These are phyloP conservation scores for Mythimna albipuncta DNA, from an alignment of 2,888 invertebrate genomes.

Conservation along the genomic window DNA sequence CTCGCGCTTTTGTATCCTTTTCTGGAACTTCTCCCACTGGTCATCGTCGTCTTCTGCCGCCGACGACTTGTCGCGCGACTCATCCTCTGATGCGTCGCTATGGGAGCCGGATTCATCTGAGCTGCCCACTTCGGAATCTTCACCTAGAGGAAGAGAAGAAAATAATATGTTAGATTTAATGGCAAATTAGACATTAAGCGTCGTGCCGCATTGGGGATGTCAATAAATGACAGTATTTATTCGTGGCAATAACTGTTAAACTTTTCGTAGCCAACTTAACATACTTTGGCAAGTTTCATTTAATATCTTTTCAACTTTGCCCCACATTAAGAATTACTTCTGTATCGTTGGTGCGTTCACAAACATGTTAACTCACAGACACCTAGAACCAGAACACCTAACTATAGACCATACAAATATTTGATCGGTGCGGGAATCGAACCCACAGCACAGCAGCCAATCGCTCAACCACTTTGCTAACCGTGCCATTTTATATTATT, in stretches of 20 bases:
- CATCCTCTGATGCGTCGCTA: conserved; percentile 88
- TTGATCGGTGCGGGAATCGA: no score
- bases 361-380: no score
- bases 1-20: conserved; percentile 96
- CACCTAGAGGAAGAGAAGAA: conserved; percentile 66
- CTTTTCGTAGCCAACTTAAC: not conserved
- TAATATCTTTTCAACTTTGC: no score
- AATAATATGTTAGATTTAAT: not conserved
- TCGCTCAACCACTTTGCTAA: no score
- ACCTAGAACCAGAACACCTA: no score
- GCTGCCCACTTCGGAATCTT: conserved; percentile 85
- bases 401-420: no score
- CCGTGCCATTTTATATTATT: no score
- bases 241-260: not conserved
- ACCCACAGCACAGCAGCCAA: no score
- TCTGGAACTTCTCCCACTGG: conserved; percentile 98
- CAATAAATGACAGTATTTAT: not conserved
- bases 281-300: not conserved
- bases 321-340: no score
- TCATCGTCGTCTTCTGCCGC: conserved; percentile 94
- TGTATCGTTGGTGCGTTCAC: no score
- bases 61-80: conserved; percentile 92
- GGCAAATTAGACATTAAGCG: not conserved
- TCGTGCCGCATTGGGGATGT: not conserved
- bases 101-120: conserved; percentile 87